Percentiles rank a stretch among this genome's conserved stretches.
These are phyloP conservation scores for Synergus laeviventris DNA, from an alignment of 2,888 invertebrate genomes.

Conservation along the genomic window DNA sequence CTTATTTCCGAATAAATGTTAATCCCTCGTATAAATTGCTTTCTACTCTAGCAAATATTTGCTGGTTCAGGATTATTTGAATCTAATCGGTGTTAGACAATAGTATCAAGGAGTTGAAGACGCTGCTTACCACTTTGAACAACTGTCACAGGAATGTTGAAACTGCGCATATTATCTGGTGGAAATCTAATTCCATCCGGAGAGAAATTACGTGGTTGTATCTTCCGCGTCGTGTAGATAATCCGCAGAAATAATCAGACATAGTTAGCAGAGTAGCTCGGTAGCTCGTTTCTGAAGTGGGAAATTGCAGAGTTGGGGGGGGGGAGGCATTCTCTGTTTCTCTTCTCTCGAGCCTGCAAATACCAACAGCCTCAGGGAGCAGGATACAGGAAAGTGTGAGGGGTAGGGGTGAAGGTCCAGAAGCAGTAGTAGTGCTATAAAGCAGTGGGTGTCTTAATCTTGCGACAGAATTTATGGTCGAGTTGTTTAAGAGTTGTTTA, in stretches of 20 bases:
- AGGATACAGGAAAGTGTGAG: conserved; percentile 43
- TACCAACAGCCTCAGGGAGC: conserved; percentile 46
- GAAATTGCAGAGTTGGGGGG: conserved; percentile 44
- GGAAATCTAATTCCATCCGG: conserved; percentile 17
- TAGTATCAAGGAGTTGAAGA: not conserved
- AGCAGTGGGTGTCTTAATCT: conserved; percentile 66
- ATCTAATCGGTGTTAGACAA: not conserved
- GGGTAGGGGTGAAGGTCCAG: conserved; percentile 38
- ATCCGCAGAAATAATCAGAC: conserved; percentile 38
- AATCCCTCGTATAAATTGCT: not conserved
- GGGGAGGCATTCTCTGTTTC: conserved; percentile 39
- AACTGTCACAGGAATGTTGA: not conserved
- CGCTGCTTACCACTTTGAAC: not conserved
- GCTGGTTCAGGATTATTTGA: not conserved
- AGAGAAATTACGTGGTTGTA: conserved; percentile 23
- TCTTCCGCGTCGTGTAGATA: conserved; percentile 2
- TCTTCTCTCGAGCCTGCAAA: conserved; percentile 45
- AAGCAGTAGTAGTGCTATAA: conserved; percentile 41
- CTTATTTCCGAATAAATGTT: not conserved
- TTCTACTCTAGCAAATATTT: no score
- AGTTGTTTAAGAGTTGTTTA: conserved; percentile 69
- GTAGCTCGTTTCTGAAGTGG: conserved; percentile 48
- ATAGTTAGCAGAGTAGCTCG: conserved; percentile 28
- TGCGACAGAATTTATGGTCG: conserved; percentile 64
- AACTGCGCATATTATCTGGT: conserved; percentile 11